phyloP scores from a whole-genome alignment of 1,140 invertebrate genomes.

The Drosophila pachea region DNA sequence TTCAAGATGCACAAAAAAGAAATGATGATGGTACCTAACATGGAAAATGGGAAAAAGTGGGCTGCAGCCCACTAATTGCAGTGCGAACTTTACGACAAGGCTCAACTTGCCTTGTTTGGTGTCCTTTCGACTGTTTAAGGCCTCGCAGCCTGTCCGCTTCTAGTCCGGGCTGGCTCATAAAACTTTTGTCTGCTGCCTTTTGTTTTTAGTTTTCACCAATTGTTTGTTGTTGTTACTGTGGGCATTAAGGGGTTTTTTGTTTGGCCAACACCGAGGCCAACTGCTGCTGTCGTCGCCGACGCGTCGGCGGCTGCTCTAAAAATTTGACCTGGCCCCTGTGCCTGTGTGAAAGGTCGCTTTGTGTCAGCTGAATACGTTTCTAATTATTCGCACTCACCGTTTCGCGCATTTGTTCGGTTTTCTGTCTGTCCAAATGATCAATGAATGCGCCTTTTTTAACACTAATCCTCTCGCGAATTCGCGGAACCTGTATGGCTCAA shows the following conservation, averaged over 20 bases:
- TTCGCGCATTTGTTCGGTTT: not conserved
- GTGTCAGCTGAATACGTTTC: constrained; percentile 62
- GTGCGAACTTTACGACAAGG: constrained; percentile 66
- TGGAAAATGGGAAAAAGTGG: constrained; percentile 46
- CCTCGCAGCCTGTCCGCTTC: constrained; percentile 1
- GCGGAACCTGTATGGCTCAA: not conserved
- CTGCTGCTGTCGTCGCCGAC: constrained; percentile 31
- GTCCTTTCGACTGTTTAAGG: constrained; percentile 43
- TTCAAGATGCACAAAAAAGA: constrained; percentile 64
- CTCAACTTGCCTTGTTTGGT: constrained; percentile 51
- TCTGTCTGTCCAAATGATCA: constrained; percentile 31
- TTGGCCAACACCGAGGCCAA: constrained; percentile 49
- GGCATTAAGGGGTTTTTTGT: constrained; percentile 74
- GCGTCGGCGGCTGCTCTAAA: constrained; percentile 2
- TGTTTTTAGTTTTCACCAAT: constrained; percentile 24
- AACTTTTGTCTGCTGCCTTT: constrained; percentile 54
- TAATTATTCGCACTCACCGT: constrained; percentile 62
- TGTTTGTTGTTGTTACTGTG: constrained; percentile 65
- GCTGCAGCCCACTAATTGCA: constrained; percentile 63
- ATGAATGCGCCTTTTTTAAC: constrained; percentile 58
- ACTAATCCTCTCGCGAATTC: constrained; percentile 13
- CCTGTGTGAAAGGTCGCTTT: constrained; percentile 44
- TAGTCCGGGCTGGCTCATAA: constrained; percentile 55
- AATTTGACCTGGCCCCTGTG: constrained; percentile 32
- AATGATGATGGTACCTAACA: constrained; percentile 15